A percentile compares a stretch with the other conserved stretches of the same genome.
Conservation (phyloP, 1,140 invertebrate species). For the Solenopsis invicta region DNA sequence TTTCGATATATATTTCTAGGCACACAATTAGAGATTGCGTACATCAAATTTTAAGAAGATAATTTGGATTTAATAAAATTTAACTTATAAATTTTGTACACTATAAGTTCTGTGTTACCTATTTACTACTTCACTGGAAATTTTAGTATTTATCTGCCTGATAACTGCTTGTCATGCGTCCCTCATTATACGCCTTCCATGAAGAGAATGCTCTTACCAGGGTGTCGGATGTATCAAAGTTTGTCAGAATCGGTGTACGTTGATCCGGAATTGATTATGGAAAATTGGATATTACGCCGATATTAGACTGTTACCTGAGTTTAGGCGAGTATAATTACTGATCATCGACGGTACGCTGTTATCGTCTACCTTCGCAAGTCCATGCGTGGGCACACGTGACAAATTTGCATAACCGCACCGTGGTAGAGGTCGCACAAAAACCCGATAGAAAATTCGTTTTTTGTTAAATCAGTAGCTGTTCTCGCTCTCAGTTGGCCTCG, state of each 20-base stretch:
- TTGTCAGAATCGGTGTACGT: conserved; percentile 50
- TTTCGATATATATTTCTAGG: not conserved
- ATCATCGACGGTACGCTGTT: conserved; percentile 53
- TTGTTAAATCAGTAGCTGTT: conserved; percentile 66
- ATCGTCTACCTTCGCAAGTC: conserved; percentile 55
- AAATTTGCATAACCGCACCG: conserved; percentile 48
- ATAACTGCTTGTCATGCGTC: conserved; percentile 37
- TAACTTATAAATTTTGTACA: not conserved
- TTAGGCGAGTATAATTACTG: conserved; percentile 55
- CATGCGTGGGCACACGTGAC: conserved; percentile 16
- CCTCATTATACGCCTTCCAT: conserved; percentile 20
- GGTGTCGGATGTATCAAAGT: conserved; percentile 50
- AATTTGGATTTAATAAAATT: not conserved
- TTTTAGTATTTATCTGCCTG: conserved; percentile 1
- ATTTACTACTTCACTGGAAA: not conserved
- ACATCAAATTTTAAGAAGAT: not conserved
- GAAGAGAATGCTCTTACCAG: conserved; percentile 32
- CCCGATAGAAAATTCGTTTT: not conserved
- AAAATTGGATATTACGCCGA: conserved; percentile 61
- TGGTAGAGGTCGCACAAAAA: not conserved
- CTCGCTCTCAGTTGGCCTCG: conserved; percentile 58
- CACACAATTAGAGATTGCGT: not conserved
- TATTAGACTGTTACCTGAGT: conserved; percentile 64
- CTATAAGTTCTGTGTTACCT: not conserved
- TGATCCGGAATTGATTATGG: conserved; percentile 65